phyloP scores from a whole-genome alignment of 2,888 invertebrate species.

The Bruchidius siliquastri region DNA sequence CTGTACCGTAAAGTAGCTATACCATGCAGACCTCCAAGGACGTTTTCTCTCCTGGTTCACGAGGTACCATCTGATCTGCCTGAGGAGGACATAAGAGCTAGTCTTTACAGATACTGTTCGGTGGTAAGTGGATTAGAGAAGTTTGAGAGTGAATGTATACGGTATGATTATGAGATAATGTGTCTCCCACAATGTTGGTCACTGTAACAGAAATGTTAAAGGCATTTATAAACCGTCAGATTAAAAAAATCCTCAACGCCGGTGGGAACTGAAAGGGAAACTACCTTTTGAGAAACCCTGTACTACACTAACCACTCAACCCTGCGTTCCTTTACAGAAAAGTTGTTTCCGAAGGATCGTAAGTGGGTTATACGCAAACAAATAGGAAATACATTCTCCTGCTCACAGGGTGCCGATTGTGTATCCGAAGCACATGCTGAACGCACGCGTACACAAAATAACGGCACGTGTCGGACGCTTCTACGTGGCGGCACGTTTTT shows the following conservation, averaged over 20 bases:
- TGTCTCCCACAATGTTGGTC: too few species aligned
- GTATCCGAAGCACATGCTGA: background rate
- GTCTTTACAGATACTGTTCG: conserved; percentile 66
- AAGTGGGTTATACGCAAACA: background rate
- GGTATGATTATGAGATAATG: too few species aligned
- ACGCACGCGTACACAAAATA: background rate
- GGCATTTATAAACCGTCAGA: too few species aligned
- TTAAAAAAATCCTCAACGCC: too few species aligned
- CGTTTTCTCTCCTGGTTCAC: conserved; percentile 77
- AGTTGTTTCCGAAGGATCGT: background rate
- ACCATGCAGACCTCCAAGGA: conserved; percentile 81
- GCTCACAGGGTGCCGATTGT: background rate
- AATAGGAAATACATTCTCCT: background rate
- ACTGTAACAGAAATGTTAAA: too few species aligned
- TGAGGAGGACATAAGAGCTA: conserved; percentile 71
- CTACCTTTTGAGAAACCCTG: too few species aligned
- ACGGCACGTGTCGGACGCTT: background rate
- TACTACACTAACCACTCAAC: too few species aligned
- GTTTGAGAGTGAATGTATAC: too few species aligned
- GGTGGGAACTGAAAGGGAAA: too few species aligned
- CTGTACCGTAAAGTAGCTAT: conserved; percentile 83
- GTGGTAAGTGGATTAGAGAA: conserved; percentile 49
- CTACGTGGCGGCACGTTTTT: background rate
- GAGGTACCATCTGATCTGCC: conserved; percentile 82
- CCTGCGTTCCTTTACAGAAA: background rate